phyloP scores from a whole-genome alignment of 1,140 invertebrate genomes.

The Diabrotica undecimpunctata region DNA sequence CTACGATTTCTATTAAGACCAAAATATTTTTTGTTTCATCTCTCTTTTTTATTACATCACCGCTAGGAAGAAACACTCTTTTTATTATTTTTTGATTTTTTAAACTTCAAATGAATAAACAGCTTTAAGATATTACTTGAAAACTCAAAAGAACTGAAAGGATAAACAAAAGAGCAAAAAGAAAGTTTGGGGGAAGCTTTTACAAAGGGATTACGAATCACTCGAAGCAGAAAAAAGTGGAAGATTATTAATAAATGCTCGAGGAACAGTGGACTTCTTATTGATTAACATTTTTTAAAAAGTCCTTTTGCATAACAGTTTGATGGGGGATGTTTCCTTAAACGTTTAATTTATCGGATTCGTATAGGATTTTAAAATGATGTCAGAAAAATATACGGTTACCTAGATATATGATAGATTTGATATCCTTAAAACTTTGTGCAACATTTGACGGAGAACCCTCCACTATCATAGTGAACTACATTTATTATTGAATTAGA shows the following conservation, averaged over 20 bases:
- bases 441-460: too few relatives aligned
- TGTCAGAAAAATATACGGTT: too few relatives aligned
- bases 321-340: too few relatives aligned
- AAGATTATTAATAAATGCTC: not conserved
- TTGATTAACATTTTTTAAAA: not conserved
- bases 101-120: slow-evolving; percentile 1
- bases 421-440: too few relatives aligned
- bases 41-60: not conserved
- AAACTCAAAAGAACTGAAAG: slow-evolving; percentile 1
- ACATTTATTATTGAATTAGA: too few relatives aligned
- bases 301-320: too few relatives aligned
- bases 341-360: too few relatives aligned
- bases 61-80: not conserved
- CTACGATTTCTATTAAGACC: not conserved
- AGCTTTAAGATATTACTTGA: not conserved
- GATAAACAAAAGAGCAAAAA: slow-evolving; percentile 1
- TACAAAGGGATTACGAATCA: not conserved
- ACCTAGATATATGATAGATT: too few relatives aligned
- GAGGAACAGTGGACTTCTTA: not conserved
- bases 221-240: not conserved
- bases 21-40: not conserved
- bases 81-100: not conserved
- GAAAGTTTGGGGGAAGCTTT: not conserved
- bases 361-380: too few relatives aligned
- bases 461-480: too few relatives aligned